Base-by-base conservation (phyloP, 2,888 invertebrate genomes). In the Drosophila niveifrons region DNA sequence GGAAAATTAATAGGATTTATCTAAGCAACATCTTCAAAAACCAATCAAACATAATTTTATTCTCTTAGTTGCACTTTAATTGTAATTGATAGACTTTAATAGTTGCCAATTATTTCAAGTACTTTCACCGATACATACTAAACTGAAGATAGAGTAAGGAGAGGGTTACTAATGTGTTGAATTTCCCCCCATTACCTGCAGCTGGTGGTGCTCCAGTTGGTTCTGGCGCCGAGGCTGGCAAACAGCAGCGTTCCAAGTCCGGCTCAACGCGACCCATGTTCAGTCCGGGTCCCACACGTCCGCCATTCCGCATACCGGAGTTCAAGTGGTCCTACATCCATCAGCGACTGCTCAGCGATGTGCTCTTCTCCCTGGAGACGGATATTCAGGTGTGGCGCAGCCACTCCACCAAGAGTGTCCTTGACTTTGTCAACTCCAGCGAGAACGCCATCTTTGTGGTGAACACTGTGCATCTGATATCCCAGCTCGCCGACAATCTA, bases 281-380 rank as follows among this genome's bases (percentile, higher is more conserved):
- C 92, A 98, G 97, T 86, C 97, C 98, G 66, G 97, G 98, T 4
- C 97, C 98, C 39, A 97, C 98, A 61, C 94, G 97, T 83, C 98
- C 98, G 18, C 98, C 99, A 2, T 99, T 99, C 93, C 95, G 99
- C 79, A 99, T 99, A 92, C 99, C 99, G 23, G 99, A 99, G 93
- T 99, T 99, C 93, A 97, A 98, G 88, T 99, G 99, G 99, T 99
- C 99, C 1, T 97, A 98, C 92, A 98, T 99, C 80, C 99, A 99
- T 93, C 98, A 99, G 92, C 94, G 98, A 69, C 93, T 99, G 61
- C 94, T 99, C 0, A 98, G 98, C 11, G 99, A 99, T 92, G 96
- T 99, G 36, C 94, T 99, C 31, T 98, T 98, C 93, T 98, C 99
- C 0, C 94, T 99, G 64, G 99, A 99, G 93, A 98, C 98, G 10